Percentiles rank a stretch among this genome's conserved stretches.
phyloP scores from a whole-genome alignment of 2,797 vertebrate species.

The Micromesistius poutassou region DNA sequence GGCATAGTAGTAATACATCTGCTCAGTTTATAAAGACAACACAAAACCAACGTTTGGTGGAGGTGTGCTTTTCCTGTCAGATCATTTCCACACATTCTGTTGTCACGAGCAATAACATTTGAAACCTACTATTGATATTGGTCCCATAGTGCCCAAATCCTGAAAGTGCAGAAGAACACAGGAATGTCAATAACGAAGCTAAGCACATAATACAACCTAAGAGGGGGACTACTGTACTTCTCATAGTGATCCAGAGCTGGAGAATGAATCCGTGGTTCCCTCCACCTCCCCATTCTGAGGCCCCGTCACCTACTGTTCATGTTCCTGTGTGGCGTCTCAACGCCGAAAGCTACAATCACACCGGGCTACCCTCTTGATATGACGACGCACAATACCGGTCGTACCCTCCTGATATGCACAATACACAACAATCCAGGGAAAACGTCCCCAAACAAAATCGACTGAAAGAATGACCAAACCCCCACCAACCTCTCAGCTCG shows the following conservation, averaged over 20 bases:
- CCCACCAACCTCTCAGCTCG: slow-evolving; percentile 82
- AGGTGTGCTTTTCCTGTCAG: not conserved
- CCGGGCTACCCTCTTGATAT: not conserved
- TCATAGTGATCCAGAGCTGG: not conserved
- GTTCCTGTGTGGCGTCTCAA: not conserved
- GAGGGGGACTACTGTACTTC: too few relatives aligned
- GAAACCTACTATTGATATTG: not conserved
- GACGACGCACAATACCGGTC: too few relatives aligned
- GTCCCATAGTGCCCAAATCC: not conserved
- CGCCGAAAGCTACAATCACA: not conserved
- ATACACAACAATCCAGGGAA: not conserved
- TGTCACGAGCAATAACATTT: not conserved
- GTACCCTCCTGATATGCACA: too few relatives aligned
- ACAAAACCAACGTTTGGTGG: not conserved
- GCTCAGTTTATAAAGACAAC: not conserved
- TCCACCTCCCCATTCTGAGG: not conserved
- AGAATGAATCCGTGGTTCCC: not conserved
- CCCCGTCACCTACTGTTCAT: not conserved
- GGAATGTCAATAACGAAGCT: not conserved
- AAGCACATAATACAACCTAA: not conserved
- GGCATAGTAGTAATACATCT: not conserved
- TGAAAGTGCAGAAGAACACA: not conserved
- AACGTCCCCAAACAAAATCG: not conserved
- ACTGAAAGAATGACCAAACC: not conserved
- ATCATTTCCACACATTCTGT: not conserved